Evolutionary conservation across 2,113 vertebrate species (phyloP).

Genomic region (Xiphophorus hellerii): DNA sequence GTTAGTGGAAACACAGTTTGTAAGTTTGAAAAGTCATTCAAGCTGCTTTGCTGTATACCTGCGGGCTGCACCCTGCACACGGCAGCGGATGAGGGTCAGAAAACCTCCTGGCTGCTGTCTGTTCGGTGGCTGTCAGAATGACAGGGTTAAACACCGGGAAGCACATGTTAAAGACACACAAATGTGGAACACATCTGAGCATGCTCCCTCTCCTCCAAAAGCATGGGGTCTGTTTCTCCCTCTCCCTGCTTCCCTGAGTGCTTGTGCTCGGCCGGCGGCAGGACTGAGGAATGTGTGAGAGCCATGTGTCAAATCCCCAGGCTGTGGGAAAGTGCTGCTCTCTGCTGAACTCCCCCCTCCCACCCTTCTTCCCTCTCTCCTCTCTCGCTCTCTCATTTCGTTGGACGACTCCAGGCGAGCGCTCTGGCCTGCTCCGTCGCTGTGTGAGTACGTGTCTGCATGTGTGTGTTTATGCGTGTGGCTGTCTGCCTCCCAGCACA

Average conservation of each 20-base stretch:
- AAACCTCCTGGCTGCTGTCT: slow-evolving; percentile 19
- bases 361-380: slow-evolving; percentile 45
- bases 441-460: slow-evolving; percentile 45
- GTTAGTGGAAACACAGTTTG: too few relatives aligned
- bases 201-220: slow-evolving; percentile 57
- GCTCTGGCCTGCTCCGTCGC: slow-evolving; percentile 82
- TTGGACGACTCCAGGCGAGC: slow-evolving; percentile 86
- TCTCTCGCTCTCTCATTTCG: slow-evolving; percentile 63
- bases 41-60: slow-evolving; percentile 3
- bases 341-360: slow-evolving; percentile 84
- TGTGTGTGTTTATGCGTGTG: slow-evolving; percentile 41
- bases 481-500: slow-evolving; percentile 65
- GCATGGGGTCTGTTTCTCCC: slow-evolving; percentile 64
- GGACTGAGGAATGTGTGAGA: slow-evolving; percentile 96
- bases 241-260: slow-evolving; percentile 61
- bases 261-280: slow-evolving; percentile 81
- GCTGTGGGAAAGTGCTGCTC: slow-evolving; percentile 99
- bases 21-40: slow-evolving; percentile 8
- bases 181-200: slow-evolving; percentile 28
- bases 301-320: slow-evolving; percentile 97
- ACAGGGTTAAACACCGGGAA: slow-evolving; percentile 43
- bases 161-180: slow-evolving; percentile 51
- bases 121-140: slow-evolving; percentile 2
- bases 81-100: slow-evolving; percentile 17
- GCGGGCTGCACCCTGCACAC: background rate